phyloP scores from a whole-genome alignment of 2,797 vertebrate species.

The Mus caroli region DNA sequence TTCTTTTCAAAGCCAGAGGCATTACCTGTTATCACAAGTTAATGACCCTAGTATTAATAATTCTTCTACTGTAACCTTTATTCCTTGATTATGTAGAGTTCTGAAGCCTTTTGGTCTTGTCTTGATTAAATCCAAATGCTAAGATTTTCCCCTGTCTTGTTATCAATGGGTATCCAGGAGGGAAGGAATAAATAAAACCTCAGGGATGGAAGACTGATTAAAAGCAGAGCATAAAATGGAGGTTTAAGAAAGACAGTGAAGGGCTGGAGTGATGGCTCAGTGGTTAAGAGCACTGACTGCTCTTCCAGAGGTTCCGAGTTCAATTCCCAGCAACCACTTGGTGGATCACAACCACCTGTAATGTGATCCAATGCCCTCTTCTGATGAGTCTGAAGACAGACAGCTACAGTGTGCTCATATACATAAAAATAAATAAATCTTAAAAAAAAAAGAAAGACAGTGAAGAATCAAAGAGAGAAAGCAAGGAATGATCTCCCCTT shows the following conservation, averaged over 20 bases:
- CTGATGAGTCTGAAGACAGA: too few relatives aligned
- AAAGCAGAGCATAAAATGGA: not conserved
- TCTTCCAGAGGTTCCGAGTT: too few relatives aligned
- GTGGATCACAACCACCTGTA: too few relatives aligned
- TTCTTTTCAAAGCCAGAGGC: not conserved
- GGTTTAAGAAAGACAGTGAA: not conserved
- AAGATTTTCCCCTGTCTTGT: not conserved
- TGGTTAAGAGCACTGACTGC: too few relatives aligned
- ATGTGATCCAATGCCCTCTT: too few relatives aligned
- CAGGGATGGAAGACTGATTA: not conserved
- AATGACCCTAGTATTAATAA: conserved; percentile 6
- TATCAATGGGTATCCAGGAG: not conserved
- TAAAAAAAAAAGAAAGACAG: not conserved
- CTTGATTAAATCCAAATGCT: conserved; percentile 22
- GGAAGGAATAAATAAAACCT: not conserved
- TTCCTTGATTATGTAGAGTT: not conserved
- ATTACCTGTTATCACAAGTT: not conserved
- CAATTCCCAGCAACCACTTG: too few relatives aligned
- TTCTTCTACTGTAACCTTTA: not conserved
- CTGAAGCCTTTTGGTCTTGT: conserved; percentile 28
- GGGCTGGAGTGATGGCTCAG: too few relatives aligned
- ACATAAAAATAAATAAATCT: too few relatives aligned
- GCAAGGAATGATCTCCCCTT: not conserved
- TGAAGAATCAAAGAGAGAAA: not conserved
- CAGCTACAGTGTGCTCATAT: too few relatives aligned